Percentiles rank a stretch among this genome's conserved stretches.
Evolutionary conservation across 2,888 invertebrate genomes (phyloP).

Genomic region (Lepidochrysops patricia): DNA sequence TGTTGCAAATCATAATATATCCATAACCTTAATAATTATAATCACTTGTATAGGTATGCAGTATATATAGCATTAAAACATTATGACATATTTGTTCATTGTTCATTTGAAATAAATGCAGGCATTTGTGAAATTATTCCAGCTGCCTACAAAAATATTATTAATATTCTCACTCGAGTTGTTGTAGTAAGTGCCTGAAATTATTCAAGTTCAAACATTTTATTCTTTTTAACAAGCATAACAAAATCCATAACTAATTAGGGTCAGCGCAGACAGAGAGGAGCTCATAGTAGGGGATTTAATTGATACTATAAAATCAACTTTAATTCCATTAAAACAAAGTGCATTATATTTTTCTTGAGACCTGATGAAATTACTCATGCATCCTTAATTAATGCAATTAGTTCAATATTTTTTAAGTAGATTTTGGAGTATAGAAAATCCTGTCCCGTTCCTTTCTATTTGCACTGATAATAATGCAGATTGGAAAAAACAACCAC

Average conservation of each 20-base stretch:
- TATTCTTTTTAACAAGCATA: neutral
- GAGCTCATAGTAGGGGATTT: too few relatives aligned
- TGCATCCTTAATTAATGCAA: too few relatives aligned
- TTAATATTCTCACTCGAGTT: slow-evolving; percentile 6
- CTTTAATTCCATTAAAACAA: too few relatives aligned
- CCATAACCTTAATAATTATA: slow-evolving; percentile 16
- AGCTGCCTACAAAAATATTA: slow-evolving; percentile 18
- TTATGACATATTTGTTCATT: too few relatives aligned
- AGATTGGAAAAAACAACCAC: neutral
- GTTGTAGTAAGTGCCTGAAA: neutral
- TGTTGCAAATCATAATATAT: slow-evolving; percentile 21
- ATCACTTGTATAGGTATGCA: slow-evolving; percentile 17
- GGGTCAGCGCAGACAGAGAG: too few relatives aligned
- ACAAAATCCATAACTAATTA: neutral
- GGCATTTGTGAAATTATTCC: slow-evolving; percentile 19
- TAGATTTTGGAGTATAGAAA: too few relatives aligned
- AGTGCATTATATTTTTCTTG: too few relatives aligned
- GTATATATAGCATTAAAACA: slow-evolving; percentile 21
- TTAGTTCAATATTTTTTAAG: too few relatives aligned
- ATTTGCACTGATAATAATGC: too few relatives aligned
- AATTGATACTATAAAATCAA: too few relatives aligned
- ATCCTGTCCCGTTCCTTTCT: too few relatives aligned
- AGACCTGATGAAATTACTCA: too few relatives aligned
- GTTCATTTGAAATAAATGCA: slow-evolving; percentile 24
- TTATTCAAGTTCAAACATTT: neutral